Base-by-base conservation (phyloP, 2,888 invertebrate species). In the Crepidodera aurea region DNA sequence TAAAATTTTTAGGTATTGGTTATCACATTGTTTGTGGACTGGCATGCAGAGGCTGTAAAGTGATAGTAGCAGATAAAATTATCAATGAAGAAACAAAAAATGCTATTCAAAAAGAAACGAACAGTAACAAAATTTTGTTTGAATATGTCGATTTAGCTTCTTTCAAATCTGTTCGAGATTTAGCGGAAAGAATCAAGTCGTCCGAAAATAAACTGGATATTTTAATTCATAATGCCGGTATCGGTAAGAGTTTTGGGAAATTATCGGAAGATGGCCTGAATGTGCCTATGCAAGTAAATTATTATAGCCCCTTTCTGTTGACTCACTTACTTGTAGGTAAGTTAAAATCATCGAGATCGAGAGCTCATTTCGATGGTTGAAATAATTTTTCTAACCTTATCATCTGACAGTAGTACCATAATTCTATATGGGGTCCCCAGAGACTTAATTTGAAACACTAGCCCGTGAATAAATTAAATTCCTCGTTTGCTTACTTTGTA, bases 261-360 rank as follows among this genome's bases (percentile, higher is more conserved):
- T 75, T 76, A 25, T 87, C 78, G 37, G 68, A 69, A 48, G 67
- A 90, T 68, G 89, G 88, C 0, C 81, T 90, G 32, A 84, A 89
- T 34, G 76, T 82, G 15, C 85, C 84, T 50, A 85, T 89, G 82
- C 89, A 89, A 67, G 84, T 87, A 7, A 91, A 91, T 69, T 86
- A 90, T 72, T 87, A 88, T 71, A 90, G 89, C 3, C 87, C 87
- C 4, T 91, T 91, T 74, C 78, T 92, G 16, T 78, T 92, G 53
- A 90, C 90, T 0, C 81, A 87, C 63, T 82, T 92, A 0, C 77
- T 92, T 0, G 73, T 85, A 0, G 86, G 87, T 66, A 66, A 64
- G 55, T 32, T 32, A 25, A 12, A 12, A 3, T n/a, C n/a, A n/a
- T n/a, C n/a, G n/a, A n/a, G n/a, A n/a, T n/a, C n/a, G n/a, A n/a